phyloP scores from a whole-genome alignment of 1,140 invertebrate genomes.

The Helicoverpa armigera region DNA sequence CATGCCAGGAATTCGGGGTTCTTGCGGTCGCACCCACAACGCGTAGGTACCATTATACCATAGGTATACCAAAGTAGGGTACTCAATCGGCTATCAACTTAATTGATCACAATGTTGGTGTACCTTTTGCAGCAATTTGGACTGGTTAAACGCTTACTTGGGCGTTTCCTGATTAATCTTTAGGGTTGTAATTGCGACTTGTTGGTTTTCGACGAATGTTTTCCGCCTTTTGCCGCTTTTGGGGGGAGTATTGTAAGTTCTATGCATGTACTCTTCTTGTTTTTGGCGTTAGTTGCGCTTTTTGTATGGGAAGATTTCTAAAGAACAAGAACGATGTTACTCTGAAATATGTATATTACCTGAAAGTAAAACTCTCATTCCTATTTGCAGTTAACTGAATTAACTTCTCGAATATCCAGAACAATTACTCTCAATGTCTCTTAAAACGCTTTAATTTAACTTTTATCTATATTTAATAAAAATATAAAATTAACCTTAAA shows the following conservation, averaged over 20 bases:
- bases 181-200: slow-evolving; percentile 58
- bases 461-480: too few species aligned
- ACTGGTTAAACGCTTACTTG: slow-evolving; percentile 61
- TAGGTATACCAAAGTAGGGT: slow-evolving; percentile 50
- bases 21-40: slow-evolving; percentile 51
- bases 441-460: too few species aligned
- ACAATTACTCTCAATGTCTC: too few species aligned
- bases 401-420: too few species aligned
- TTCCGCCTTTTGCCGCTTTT: slow-evolving; percentile 17
- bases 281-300: background rate
- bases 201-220: slow-evolving; percentile 45
- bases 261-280: background rate
- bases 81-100: slow-evolving; percentile 60
- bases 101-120: slow-evolving; percentile 60
- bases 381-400: too few species aligned
- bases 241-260: background rate
- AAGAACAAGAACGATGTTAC: too few species aligned
- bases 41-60: slow-evolving; percentile 18
- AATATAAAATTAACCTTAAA: too few species aligned
- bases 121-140: slow-evolving; percentile 64
- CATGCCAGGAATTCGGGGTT: slow-evolving; percentile 52
- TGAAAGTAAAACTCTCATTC: background rate
- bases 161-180: slow-evolving; percentile 66
- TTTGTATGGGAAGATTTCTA: background rate
- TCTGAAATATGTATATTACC: too few species aligned